A percentile compares a stretch with the other conserved stretches of the same genome.
Evolutionary conservation across 2,797 vertebrate genomes (phyloP).

Genomic region (Girardinus metallicus): DNA sequence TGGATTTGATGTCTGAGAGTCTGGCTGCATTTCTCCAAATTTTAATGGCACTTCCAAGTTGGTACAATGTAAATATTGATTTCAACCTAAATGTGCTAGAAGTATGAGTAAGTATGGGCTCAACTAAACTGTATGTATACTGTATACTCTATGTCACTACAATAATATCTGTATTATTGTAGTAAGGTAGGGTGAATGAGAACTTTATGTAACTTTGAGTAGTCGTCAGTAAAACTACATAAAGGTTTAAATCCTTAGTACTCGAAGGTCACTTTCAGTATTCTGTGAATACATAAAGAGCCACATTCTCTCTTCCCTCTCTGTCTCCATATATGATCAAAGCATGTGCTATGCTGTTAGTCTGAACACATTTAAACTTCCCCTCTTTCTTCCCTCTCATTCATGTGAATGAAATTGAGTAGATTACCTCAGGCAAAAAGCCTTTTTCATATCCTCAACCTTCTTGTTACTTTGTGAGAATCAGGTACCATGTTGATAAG

Average conservation of each 20-base stretch:
- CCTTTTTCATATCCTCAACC: not conserved
- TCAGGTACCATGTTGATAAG: not conserved
- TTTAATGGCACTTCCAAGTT: too few relatives aligned
- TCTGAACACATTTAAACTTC: slow-evolving; percentile 2
- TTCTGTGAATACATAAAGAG: not conserved
- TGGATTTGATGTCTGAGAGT: too few relatives aligned
- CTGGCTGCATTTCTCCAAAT: too few relatives aligned
- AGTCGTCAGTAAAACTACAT: not conserved
- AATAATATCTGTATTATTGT: not conserved
- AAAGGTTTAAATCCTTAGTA: not conserved
- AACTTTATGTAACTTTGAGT: not conserved
- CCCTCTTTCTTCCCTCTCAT: not conserved
- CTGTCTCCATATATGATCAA: not conserved
- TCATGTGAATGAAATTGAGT: slow-evolving; percentile 4
- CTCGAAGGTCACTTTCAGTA: not conserved
- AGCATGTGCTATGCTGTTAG: not conserved
- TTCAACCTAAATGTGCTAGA: not conserved
- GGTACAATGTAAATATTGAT: too few relatives aligned
- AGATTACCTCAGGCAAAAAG: not conserved
- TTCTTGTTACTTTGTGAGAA: slow-evolving; percentile 7
- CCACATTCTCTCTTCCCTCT: not conserved
- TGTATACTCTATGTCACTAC: too few relatives aligned
- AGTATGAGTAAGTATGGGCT: not conserved
- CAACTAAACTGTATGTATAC: too few relatives aligned
- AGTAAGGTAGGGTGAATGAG: not conserved